Percentiles rank a stretch among this genome's conserved stretches.
Conservation (phyloP, 2,888 invertebrate species). For the Eupithecia exiguata region DNA sequence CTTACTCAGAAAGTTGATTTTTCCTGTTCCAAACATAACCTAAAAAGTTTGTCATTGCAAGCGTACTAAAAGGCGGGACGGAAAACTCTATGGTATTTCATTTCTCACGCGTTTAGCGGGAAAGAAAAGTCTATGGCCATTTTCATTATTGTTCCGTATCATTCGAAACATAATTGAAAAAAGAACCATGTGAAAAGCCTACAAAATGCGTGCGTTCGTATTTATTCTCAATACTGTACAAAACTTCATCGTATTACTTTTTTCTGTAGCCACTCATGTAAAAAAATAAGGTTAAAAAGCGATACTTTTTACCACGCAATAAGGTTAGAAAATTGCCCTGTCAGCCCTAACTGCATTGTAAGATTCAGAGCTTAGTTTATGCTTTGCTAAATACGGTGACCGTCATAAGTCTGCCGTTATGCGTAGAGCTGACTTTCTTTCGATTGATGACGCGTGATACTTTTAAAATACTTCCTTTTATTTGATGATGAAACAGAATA, state of each 20-base stretch:
- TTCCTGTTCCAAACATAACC: too few relatives aligned
- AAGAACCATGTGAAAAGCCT: too few relatives aligned
- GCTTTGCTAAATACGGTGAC: not conserved
- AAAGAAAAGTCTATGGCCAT: too few relatives aligned
- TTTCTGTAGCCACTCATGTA: not conserved
- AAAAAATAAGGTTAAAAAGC: not conserved
- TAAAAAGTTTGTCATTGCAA: too few relatives aligned
- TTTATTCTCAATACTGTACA: not conserved
- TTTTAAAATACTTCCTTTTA: not conserved
- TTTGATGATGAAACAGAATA: not conserved
- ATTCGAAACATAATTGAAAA: too few relatives aligned
- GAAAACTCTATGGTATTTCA: too few relatives aligned
- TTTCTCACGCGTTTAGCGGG: too few relatives aligned
- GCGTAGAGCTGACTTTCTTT: not conserved
- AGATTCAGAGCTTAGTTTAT: conserved; percentile 1
- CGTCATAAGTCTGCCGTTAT: not conserved
- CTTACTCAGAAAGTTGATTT: too few relatives aligned
- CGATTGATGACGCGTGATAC: not conserved
- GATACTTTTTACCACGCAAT: conserved; percentile 1
- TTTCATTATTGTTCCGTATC: too few relatives aligned
- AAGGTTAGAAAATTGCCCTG: conserved; percentile 14
- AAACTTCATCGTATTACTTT: not conserved
- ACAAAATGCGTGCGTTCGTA: too few relatives aligned
- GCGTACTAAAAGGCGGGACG: too few relatives aligned
- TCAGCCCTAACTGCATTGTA: conserved; percentile 7